phyloP scores from a whole-genome alignment of 1,140 invertebrate genomes.

The Halyomorpha halys region DNA sequence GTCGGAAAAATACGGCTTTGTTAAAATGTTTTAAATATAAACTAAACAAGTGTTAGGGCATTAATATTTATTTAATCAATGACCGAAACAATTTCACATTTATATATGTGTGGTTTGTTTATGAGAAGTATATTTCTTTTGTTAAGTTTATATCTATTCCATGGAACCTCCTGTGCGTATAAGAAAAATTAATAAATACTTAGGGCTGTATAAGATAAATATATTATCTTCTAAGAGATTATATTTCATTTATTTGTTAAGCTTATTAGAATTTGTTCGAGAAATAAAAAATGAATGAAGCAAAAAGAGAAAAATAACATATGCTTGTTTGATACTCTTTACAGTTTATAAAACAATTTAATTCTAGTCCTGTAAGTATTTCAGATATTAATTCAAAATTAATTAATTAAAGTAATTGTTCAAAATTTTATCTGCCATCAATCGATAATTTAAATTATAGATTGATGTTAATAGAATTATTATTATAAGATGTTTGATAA shows the following conservation, averaged over 20 bases:
- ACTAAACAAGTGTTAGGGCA: slow-evolving; percentile 9
- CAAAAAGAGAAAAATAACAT: too few species aligned
- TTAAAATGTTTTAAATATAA: slow-evolving; percentile 1
- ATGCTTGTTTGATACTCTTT: too few species aligned
- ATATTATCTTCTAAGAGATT: slow-evolving; percentile 2
- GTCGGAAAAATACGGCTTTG: not conserved
- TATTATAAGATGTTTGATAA: too few species aligned
- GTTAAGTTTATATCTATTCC: slow-evolving; percentile 8
- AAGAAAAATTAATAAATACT: not conserved
- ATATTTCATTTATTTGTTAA: slow-evolving; percentile 1
- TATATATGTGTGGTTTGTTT: slow-evolving; percentile 7
- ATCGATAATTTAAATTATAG: too few species aligned
- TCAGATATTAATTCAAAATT: too few species aligned
- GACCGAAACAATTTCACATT: not conserved
- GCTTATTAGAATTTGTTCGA: not conserved
- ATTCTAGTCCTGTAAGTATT: too few species aligned
- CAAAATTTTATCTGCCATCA: too few species aligned
- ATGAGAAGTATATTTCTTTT: slow-evolving; percentile 12
- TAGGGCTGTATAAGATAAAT: slow-evolving; percentile 3
- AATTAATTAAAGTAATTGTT: too few species aligned
- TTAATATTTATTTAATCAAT: slow-evolving; percentile 7
- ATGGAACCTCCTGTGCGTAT: not conserved
- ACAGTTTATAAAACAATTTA: too few species aligned
- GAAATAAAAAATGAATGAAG: too few species aligned
- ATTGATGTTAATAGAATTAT: too few species aligned